Evolutionary conservation across 2,113 vertebrate genomes (phyloP), one percentile per base, ranked within the genome.

Genomic region (Fregata magnificens): DNA sequence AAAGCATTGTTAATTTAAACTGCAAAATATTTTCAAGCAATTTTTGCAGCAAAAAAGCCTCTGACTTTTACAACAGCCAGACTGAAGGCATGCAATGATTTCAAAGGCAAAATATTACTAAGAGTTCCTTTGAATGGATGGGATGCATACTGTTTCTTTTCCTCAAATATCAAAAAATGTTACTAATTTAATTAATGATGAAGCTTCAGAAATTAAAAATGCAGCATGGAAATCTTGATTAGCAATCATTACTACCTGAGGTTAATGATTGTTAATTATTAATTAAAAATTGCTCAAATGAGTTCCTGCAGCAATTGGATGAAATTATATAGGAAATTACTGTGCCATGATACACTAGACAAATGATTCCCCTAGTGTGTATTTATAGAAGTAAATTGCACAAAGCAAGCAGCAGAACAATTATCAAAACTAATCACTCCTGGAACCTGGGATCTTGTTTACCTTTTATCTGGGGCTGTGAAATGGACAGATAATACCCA

Each of bases 291-390:
- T 90, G 76, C 55, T 70, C 73, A 96, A 98, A 98, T 95, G 96
- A 98, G 95, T 97, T 98, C 90, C 93, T 94, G 74, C 53, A 96
- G 97, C 97, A 98, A 97, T 10, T 95, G 81, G 67, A 91, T 96
- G 79, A 97, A 97, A 97, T 98, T 95, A 97, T 82, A 96, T 72
- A 82, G 94, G 86, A 98, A 97, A 98, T 97, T 88, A 95, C 67
- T 82, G 85, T 97, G 90, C 70, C 72, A 45, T 79, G 92, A 85
- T 92, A 82, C 94, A 87, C 71, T 45, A 97, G 90, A 96, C 95
- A 97, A 97, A 96, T 92, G 74, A 94, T 96, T 82, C 53, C 84
- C 86, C 84, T n/a, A 42, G 88, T 83, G 85, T 78, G 42, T 83
- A 90, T 45, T 86, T 96, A 81, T 83, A 88, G 79, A 93, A 94